Evolutionary conservation across 2,797 vertebrate genomes (phyloP).

Genomic region (Ctenopoma multispine): DNA sequence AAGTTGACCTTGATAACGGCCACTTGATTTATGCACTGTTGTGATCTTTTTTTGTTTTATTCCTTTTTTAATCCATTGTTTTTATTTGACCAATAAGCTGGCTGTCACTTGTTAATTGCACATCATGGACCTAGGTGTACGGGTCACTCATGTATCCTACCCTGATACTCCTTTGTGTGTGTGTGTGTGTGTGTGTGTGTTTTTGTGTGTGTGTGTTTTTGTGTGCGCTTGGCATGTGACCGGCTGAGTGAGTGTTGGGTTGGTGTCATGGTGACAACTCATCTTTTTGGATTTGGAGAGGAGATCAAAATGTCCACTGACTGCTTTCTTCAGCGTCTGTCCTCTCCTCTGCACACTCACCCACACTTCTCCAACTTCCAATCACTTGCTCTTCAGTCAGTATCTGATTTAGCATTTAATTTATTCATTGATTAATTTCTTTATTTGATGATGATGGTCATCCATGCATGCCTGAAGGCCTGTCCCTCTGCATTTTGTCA

Average conservation of each 20-base stretch:
- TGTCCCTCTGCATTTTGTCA: slow-evolving; percentile 76
- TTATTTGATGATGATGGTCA: slow-evolving; percentile 41
- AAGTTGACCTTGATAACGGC: slow-evolving; percentile 86
- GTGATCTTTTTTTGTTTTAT: slow-evolving; percentile 69
- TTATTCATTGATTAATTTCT: slow-evolving; percentile 20
- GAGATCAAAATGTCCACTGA: slow-evolving; percentile 75
- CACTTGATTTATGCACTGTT: slow-evolving; percentile 86
- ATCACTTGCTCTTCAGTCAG: slow-evolving; percentile 64
- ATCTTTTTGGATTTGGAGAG: slow-evolving; percentile 67
- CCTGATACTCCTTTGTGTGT: slow-evolving; percentile 69
- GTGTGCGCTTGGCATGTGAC: slow-evolving; percentile 25
- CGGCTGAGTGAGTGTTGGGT: slow-evolving; percentile 39
- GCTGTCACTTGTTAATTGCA: slow-evolving; percentile 84
- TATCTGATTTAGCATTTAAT: slow-evolving; percentile 52
- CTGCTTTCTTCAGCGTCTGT: slow-evolving; percentile 76
- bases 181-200: slow-evolving; percentile 12
- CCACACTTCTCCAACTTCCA: slow-evolving; percentile 49
- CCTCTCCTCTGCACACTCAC: slow-evolving; percentile 71
- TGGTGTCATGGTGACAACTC: slow-evolving; percentile 59
- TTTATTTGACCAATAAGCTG: slow-evolving; percentile 81
- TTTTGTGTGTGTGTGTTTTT: slow-evolving; percentile 23
- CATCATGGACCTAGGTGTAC: slow-evolving; percentile 80
- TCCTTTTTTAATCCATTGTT: slow-evolving; percentile 77
- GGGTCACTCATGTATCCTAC: slow-evolving; percentile 81
- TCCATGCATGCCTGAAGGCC: slow-evolving; percentile 77